These are phyloP conservation scores for Leptosomus discolor DNA, from an alignment of 2,113 vertebrate species.

Conservation along the genomic window DNA sequence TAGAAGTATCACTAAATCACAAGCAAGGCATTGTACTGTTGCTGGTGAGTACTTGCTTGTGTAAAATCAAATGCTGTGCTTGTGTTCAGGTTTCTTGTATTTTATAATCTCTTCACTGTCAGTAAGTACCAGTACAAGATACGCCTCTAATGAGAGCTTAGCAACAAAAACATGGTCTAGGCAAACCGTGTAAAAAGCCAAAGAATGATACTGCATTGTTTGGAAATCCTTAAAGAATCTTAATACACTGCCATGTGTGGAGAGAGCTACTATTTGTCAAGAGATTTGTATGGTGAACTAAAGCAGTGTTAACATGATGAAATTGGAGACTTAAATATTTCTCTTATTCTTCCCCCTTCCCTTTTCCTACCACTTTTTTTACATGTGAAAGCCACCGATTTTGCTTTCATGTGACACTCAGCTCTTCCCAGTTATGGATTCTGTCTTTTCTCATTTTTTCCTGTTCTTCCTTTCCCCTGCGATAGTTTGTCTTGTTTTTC, in stretches of 20 bases:
- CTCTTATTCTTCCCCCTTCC: not conserved
- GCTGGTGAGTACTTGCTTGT: not conserved
- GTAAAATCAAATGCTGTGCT: not conserved
- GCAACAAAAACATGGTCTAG: not conserved
- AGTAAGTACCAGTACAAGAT: not conserved
- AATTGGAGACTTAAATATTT: not conserved
- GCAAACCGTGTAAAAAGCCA: not conserved
- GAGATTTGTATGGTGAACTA: not conserved
- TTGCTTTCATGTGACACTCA: not conserved
- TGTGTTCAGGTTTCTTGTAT: not conserved
- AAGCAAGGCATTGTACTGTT: no score
- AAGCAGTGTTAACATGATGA: not conserved
- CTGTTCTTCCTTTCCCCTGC: not conserved
- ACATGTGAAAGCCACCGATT: not conserved
- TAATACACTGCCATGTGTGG: not conserved
- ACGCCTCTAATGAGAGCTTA: not conserved
- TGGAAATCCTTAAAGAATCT: not conserved
- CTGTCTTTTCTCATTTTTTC: not conserved
- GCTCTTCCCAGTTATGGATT: not conserved
- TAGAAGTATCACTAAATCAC: not conserved
- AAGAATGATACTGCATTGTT: not conserved
- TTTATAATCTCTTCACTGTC: not conserved
- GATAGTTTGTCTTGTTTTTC: not conserved
- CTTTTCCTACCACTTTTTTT: not conserved
- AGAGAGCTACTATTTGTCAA: not conserved